Base-by-base conservation (phyloP, 1,140 invertebrate genomes). In the Hylaeus volcanicus region DNA sequence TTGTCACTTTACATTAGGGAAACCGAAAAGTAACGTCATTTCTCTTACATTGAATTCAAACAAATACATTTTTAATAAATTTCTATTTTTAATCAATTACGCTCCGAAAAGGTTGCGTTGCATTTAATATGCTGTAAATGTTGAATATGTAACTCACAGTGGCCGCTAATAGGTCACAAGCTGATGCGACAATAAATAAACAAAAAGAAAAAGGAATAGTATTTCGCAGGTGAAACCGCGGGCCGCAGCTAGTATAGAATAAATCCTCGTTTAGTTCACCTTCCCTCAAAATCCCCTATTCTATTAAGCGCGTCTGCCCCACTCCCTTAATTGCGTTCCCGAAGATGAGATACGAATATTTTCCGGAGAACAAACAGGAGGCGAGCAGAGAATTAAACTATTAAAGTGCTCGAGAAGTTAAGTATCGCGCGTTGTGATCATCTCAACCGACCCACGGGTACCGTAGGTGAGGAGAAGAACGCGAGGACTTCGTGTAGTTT, bases 401-500 rank as follows among this genome's bases (percentile, higher is more conserved):
- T 80, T 80, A 80, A 80, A 80, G 41, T 65, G 73, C 84, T 69
- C 73, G 79, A 65, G 74, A 85, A 85, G 61, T 85, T 45, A 60
- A 76, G 73, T 84, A 85, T 83, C 79, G 77, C 77, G 63, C 74
- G 65, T 66, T 77, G 70, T 73, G 84, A 81, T 85, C 69, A 79
- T 85, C 84, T 84, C 11, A 37, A 6, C 15, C 6, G 68, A 55
- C 72, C 78, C 66, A 14, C 15, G 58, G 39, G 70, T 74, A 81
- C 75, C 75, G 74, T 78, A 72, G 79, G 78, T 61, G 85, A 79
- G 83, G 73, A 86, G 74, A 87, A 86, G 74, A 87, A 87, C 81
- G 80, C 83, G 72, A 74, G 85, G 79, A 87, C 86, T 88, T 86
- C 77, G 85, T 74, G 85, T 88, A 85, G 86, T 81, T 84, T 58